Base-by-base conservation (phyloP, 2,113 vertebrate species). In the Phycodurus eques region DNA sequence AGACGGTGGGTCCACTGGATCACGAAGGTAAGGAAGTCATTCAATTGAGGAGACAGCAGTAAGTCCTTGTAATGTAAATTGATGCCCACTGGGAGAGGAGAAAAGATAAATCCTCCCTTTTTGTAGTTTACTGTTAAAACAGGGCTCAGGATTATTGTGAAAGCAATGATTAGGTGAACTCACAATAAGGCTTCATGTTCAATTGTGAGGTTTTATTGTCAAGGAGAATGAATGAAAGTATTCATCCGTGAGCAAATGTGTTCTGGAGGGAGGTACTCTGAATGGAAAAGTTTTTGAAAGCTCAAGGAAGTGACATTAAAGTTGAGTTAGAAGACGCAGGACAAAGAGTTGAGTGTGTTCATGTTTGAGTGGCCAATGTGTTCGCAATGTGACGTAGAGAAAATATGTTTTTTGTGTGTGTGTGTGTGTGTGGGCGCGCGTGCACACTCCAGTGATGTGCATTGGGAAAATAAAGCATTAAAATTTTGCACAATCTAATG, bases 1-100 rank as follows among this genome's bases (percentile, higher is more conserved):
- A 78, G 70, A 88, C 83, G 12, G 72, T 83, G 84, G 87, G 78
- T 82, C 80, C 83, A 75, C 76, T 53, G 83, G 87, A 66, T 85
- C 84, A 84, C 76, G 80, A 92, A 90, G 91, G 91, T 92, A 91
- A 86, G 84, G 56, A 22, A 44, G 67, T 71, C 61, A 72, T 71
- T 2, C 42, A 57, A 14, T 70, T 11, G 5, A 39, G 57, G 57
- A 74, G 22, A 31, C 53, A 44, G 5, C 68, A 31, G 35, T 27
- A 39, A 46, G 53, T 60, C 15, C 5, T 65, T 56, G 8, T 62
- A 27, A 43, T 70, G 47, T 19, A 35, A 63, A 72, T 5, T 61
- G 14, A 68, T 22, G 44, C 59, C 33, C 43, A 69, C 3, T 27
- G 11, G 19, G n/a, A 68, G 14, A 65, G 35, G 47, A 53, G 39